Conservation (phyloP, 2,888 invertebrate genomes). For the Branchellion lobata region DNA sequence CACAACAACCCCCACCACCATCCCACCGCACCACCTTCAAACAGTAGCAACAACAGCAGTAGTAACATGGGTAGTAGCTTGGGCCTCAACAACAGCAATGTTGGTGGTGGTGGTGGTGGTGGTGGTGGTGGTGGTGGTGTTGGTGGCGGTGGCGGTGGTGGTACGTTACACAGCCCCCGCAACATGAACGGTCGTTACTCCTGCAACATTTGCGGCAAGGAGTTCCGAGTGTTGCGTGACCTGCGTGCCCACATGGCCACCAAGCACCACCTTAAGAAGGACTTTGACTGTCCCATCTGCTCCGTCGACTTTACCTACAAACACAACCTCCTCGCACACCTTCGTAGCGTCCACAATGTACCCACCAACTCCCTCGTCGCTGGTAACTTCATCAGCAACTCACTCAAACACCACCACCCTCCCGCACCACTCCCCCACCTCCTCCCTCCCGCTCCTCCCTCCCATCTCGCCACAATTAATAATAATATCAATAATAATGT, state of each 20-base stretch:
- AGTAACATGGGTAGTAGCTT: too few species aligned
- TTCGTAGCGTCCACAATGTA: slow-evolving; percentile 40
- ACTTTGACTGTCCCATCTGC: slow-evolving; percentile 42
- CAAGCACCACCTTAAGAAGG: slow-evolving; percentile 43
- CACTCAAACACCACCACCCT: background rate
- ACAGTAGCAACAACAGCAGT: background rate
- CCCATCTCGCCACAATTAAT: too few species aligned
- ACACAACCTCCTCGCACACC: slow-evolving; percentile 44
- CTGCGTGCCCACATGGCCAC: slow-evolving; percentile 42
- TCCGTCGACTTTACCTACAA: slow-evolving; percentile 42
- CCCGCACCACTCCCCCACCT: too few species aligned
- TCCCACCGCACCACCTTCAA: background rate
- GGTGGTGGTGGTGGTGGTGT: too few species aligned
- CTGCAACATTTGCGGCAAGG: slow-evolving; percentile 42
- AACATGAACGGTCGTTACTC: slow-evolving; percentile 2
- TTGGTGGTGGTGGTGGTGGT: too few species aligned
- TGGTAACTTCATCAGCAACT: background rate
- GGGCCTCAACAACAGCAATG: too few species aligned
- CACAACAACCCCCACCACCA: slow-evolving; percentile 6
- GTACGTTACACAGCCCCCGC: background rate
- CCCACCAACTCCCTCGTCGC: background rate
- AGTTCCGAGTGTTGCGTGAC: slow-evolving; percentile 38
- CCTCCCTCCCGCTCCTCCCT: too few species aligned
- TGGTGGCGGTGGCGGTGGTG: background rate
- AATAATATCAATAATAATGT: background rate